Conservation (phyloP, 2,797 vertebrate genomes). For the Tapirus indicus region DNA sequence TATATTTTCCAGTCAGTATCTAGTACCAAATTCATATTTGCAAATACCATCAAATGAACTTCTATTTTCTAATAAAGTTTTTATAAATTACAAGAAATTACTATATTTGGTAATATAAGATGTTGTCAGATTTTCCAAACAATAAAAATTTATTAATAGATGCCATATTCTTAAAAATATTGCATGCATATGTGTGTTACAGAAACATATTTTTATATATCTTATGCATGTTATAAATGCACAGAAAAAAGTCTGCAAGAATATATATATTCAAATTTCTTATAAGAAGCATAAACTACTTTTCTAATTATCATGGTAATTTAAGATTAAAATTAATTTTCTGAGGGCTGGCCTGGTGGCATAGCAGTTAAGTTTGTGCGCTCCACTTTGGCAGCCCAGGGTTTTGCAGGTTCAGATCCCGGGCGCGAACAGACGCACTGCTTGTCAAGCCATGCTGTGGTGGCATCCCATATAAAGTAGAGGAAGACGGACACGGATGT, state of each 20-base stretch:
- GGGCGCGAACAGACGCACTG: too few species aligned
- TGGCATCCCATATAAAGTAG: too few species aligned
- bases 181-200: neutral
- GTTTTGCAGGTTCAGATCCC: too few species aligned
- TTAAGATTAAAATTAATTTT: neutral
- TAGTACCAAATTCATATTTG: neutral
- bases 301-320: neutral
- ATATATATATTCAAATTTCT: neutral
- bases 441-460: too few species aligned
- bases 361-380: too few species aligned
- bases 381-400: too few species aligned
- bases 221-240: neutral
- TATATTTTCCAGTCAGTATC: neutral
- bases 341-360: too few species aligned
- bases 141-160: neutral
- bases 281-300: neutral
- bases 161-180: neutral
- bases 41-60: neutral
- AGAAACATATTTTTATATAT: neutral
- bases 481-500: too few species aligned
- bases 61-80: neutral
- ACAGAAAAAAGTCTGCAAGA: neutral
- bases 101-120: neutral
- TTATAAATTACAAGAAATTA: neutral
- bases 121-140: neutral